These are phyloP conservation scores for Rhopilema esculentum DNA, from an alignment of 30 jellyfish, hydroid and myxozoan species.

Conservation along the genomic window DNA sequence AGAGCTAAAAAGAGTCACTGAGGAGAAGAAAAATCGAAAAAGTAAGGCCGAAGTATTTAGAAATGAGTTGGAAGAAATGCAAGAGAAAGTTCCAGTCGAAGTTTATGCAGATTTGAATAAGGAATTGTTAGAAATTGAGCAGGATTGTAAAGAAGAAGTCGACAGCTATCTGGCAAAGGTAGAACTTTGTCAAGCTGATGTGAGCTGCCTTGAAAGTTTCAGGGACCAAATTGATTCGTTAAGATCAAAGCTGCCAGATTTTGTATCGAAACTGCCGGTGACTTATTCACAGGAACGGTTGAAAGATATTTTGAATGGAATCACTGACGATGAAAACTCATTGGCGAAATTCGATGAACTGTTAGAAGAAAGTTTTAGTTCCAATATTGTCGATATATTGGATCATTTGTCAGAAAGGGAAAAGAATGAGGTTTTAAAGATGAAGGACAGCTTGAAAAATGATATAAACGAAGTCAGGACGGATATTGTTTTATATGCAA, in stretches of 20 bases:
- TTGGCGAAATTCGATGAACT: not conserved
- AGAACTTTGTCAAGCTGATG: not conserved
- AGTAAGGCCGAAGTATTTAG: not conserved
- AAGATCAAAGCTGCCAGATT: not conserved
- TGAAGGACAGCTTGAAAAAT: not conserved
- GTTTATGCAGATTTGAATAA: not conserved
- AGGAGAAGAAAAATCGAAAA: too few relatives aligned
- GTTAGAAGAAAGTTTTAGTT: not conserved
- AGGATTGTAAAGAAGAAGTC: constrained; percentile 1
- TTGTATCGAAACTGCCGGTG: not conserved
- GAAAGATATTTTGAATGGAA: not conserved
- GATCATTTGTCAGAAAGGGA: constrained; percentile 9
- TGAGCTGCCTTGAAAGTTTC: not conserved
- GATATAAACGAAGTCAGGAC: not conserved
- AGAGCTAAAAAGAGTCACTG: not conserved
- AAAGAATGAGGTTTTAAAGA: not conserved
- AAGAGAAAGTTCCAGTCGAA: not conserved
- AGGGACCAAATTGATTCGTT: not conserved
- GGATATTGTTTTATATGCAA: not conserved
- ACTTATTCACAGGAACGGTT: not conserved
- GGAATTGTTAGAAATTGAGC: not conserved
- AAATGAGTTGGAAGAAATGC: not conserved
- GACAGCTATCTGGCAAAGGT: not conserved
- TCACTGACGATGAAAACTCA: too few relatives aligned
- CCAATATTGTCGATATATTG: not conserved